Percentiles rank a stretch among this genome's conserved stretches.
phyloP scores from a whole-genome alignment of 1,140 invertebrate species.

The Halyomorpha halys region DNA sequence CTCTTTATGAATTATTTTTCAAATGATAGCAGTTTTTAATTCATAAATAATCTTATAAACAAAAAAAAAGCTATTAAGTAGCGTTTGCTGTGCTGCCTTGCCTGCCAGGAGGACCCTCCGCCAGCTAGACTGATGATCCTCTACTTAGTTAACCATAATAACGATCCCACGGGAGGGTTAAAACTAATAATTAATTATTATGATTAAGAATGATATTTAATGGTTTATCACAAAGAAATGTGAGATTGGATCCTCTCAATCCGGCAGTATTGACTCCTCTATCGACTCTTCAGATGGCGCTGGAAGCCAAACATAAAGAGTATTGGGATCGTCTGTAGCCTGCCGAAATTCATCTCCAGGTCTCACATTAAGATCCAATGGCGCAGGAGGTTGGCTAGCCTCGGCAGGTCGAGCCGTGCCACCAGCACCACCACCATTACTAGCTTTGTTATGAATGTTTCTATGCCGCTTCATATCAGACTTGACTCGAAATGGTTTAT shows the following conservation, averaged over 20 bases:
- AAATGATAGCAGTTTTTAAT: too few species aligned
- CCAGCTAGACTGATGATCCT: too few species aligned
- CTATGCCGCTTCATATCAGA: constrained; percentile 84
- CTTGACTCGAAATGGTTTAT: constrained; percentile 70
- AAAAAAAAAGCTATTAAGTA: too few species aligned
- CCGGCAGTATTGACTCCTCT: constrained; percentile 1
- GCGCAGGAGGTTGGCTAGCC: background rate
- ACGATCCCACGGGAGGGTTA: too few species aligned
- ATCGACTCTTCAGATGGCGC: constrained; percentile 10
- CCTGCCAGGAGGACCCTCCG: too few species aligned
- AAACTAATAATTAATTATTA: constrained; percentile 9
- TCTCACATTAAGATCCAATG: constrained; percentile 20
- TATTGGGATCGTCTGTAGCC: constrained; percentile 13
- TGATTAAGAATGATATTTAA: background rate
- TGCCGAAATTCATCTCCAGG: constrained; percentile 11
- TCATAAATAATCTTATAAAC: too few species aligned
- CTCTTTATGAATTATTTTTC: too few species aligned
- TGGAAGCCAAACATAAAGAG: constrained; percentile 26
- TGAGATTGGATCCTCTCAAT: background rate
- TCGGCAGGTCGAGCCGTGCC: background rate
- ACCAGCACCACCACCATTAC: background rate
- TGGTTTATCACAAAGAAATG: background rate
- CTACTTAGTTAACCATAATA: too few species aligned
- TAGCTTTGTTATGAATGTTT: constrained; percentile 56
- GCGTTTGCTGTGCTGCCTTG: too few species aligned